Base-by-base conservation (phyloP, 1,140 invertebrate genomes). In the Drosophila ohnishii region DNA sequence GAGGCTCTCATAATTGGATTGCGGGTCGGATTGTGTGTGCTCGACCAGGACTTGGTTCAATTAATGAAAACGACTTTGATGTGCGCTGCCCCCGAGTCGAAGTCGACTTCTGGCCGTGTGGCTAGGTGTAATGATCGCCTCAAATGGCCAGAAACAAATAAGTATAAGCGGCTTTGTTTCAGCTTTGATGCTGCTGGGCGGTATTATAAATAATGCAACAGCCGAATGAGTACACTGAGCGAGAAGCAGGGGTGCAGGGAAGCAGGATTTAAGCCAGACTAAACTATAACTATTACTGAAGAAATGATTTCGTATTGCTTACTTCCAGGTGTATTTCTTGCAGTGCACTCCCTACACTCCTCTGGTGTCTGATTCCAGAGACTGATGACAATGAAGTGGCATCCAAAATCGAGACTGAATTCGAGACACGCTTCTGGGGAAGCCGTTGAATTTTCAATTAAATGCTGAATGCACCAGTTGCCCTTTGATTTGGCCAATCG, bases 31-130 rank as follows among this genome's bases (percentile, higher is more conserved):
- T 72, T 71, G 30, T 30, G 51, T 72, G 69, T 58, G 65, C 51
- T 48, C 35, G 57, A 37, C 66, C 50, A 42, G 16, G 30, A 48
- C 37, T 50, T 51, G 42, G 60, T 79, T 79, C 76, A 78, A 78
- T 78, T 79, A 79, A 72, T 73, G 67, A 65, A 78, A 72, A 44
- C 37, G 66, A 78, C 75, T 78, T 78, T 78, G 75, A 78, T 78
- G 75, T 78, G 25, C 48, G 22, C 40, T 28, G 45, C 44, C 42
- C 51, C 32, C 45, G 28, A 69, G 42, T 55, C 73, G 66, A 75
- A 19, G 19, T 19, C 19, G 22, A 22, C 58, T 78, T 65, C 37
- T 78, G 71, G 5, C 5, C 25, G 48, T 30, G 48, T 44, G 63
- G 10, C 55, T 70, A 72, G 75, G 75, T 78, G 75, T 78, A 78